Conservation (phyloP, 2,113 vertebrate species). For the Calcarius ornatus region DNA sequence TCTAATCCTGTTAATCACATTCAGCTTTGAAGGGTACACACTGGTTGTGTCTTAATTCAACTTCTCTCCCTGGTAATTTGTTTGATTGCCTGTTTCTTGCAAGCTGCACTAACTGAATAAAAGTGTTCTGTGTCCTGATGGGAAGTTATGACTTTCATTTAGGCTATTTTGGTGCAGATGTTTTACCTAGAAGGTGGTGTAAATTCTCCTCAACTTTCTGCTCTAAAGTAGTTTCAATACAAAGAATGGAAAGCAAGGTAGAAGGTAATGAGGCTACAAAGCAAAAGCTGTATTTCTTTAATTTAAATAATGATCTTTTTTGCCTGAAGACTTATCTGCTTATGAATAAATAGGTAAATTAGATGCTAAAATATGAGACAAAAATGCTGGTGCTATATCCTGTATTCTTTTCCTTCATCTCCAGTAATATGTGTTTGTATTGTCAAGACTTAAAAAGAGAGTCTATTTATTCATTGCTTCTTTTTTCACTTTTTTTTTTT, state of each 20-base stretch:
- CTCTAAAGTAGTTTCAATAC: background rate
- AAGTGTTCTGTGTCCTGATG: background rate
- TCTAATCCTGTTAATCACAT: slow-evolving; percentile 53
- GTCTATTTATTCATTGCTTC: background rate
- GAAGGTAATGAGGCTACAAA: background rate
- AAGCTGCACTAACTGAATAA: slow-evolving; percentile 15
- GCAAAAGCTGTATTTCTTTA: background rate
- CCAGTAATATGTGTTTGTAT: background rate
- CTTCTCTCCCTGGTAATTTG: slow-evolving; percentile 10
- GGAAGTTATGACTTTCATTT: background rate
- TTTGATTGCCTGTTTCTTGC: slow-evolving; percentile 30
- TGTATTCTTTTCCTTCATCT: background rate
- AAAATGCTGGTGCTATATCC: background rate
- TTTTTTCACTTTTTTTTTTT: background rate
- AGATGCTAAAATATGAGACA: background rate
- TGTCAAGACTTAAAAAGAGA: background rate
- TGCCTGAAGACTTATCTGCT: background rate
- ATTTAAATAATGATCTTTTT: background rate
- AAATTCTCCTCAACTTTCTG: background rate
- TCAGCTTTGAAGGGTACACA: slow-evolving; percentile 39
- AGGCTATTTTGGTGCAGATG: background rate
- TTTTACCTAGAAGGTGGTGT: background rate
- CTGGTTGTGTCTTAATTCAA: slow-evolving; percentile 35
- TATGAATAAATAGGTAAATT: background rate
- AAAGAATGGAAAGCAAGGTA: background rate